Evolutionary conservation across 2,797 vertebrate species (phyloP), one percentile per base, ranked within the genome.

Genomic region (Rhinoraja longicauda): DNA sequence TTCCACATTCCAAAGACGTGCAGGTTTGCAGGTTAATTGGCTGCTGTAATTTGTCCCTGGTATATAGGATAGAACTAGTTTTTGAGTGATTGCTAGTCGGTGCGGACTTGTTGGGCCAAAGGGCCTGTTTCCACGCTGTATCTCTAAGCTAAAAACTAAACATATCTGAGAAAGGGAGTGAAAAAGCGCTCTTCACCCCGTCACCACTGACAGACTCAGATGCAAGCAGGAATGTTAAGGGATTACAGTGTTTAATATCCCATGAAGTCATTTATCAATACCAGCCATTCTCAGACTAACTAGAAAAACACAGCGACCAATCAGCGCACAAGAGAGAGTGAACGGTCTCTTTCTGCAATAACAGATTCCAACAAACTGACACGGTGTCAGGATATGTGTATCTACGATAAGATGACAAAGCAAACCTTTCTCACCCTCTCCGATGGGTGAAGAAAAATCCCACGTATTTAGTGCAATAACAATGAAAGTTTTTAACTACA

Each of bases 291-390:
- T 96, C 95, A 95, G 95, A 94, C 94, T 94, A 36, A 95, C 95
- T 96, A 95, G 95, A 96, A 96, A 96, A 96, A 97, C 96, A 95
- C 95, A 95, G 95, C 96, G 95, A 94, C 94, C 94, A 95, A 96
- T 94, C 94, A 94, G 95, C 95, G 94, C 94, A 93, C 94, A 94
- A 92, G 75, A 95, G 95, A 95, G 84, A 94, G 95, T 92, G 93
- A 94, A 94, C 59, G 93, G 93, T 95, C 95, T 81, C 93, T 94
- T 94, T 94, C 93, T 93, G 94, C 93, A 93, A 95, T 95, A 96
- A 96, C 94, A 94, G 95, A 95, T 95, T 94, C 93, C 96, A 97
- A 96, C 94, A 96, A 95, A 94, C 94, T 94, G 95, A 95, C 95
- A 29, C 62, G 19, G 94, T 94, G 94, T 96, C 95, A 95, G 94